These are phyloP conservation scores for Amiota communis DNA, from an alignment of 2,888 invertebrate species.

Conservation along the genomic window DNA sequence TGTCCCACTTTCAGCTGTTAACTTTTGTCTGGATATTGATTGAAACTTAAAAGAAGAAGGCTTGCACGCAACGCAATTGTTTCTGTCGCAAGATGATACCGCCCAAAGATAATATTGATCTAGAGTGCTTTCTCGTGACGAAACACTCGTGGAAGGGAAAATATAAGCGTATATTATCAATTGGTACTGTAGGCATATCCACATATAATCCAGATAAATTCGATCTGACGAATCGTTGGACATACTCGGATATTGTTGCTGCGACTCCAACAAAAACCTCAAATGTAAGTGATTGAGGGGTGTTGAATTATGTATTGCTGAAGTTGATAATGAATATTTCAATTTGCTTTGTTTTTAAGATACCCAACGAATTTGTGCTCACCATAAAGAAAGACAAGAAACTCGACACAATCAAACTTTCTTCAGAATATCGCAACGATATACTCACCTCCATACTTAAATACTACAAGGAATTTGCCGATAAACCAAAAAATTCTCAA, in stretches of 20 bases:
- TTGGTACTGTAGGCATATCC: constrained; percentile 95
- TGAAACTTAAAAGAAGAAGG: not conserved
- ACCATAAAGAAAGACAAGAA: constrained; percentile 92
- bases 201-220: constrained; percentile 95
- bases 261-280: constrained; percentile 78
- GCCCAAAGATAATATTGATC: constrained; percentile 90
- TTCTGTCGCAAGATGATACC: constrained; percentile 60
- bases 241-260: constrained; percentile 85
- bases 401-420: constrained; percentile 94
- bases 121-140: constrained; percentile 96
- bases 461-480: constrained; percentile 85
- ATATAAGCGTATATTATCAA: constrained; percentile 97
- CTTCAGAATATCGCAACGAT: constrained; percentile 94
- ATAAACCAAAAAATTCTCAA: constrained; percentile 84
- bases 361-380: constrained; percentile 82
- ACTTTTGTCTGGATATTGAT: not conserved
- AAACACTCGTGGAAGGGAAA: constrained; percentile 99
- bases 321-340: not conserved
- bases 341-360: constrained; percentile 66
- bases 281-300: constrained; percentile 65
- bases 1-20: not conserved
- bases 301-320: not conserved
- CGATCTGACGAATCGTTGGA: constrained; percentile 95
- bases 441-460: constrained; percentile 93
- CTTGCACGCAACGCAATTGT: not conserved